These are phyloP conservation scores for Hippocampus abdominalis DNA, from an alignment of 2,113 vertebrate species.

Conservation along the genomic window DNA sequence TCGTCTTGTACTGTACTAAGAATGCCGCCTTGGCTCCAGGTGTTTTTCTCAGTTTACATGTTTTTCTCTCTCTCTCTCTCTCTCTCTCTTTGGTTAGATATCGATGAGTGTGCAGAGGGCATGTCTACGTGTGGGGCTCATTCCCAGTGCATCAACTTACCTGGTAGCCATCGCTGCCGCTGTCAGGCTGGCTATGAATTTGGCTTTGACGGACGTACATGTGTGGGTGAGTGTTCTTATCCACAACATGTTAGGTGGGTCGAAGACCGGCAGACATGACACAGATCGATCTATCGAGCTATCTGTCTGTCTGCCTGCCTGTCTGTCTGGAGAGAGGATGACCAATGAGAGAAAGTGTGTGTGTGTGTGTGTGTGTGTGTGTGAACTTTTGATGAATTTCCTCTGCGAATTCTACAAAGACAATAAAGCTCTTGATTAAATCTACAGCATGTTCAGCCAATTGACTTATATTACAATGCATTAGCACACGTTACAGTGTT, in stretches of 20 bases:
- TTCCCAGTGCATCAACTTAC: constrained; percentile 76
- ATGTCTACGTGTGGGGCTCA: constrained; percentile 74
- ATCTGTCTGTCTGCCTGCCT: too few species aligned
- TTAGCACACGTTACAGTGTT: background rate
- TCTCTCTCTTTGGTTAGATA: constrained; percentile 64
- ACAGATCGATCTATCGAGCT: too few species aligned
- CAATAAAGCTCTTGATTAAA: background rate
- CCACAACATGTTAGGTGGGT: background rate
- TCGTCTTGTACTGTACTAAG: constrained; percentile 12
- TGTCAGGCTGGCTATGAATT: constrained; percentile 75
- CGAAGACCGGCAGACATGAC: background rate
- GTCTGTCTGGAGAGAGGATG: too few species aligned
- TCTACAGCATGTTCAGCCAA: background rate
- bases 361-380: background rate
- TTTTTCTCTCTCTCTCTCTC: background rate
- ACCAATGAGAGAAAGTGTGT: too few species aligned
- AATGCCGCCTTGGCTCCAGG: constrained; percentile 17
- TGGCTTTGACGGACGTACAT: constrained; percentile 69
- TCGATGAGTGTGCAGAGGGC: constrained; percentile 81
- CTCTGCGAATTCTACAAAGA: background rate
- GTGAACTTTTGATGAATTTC: constrained; percentile 50
- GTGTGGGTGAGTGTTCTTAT: constrained; percentile 73
- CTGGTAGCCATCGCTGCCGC: constrained; percentile 80
- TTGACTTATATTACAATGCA: too few species aligned
- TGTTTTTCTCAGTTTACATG: constrained; percentile 15